A percentile compares a stretch with the other conserved stretches of the same genome.
Conservation (phyloP, 1,140 invertebrate genomes). For the Idris sp. region DNA sequence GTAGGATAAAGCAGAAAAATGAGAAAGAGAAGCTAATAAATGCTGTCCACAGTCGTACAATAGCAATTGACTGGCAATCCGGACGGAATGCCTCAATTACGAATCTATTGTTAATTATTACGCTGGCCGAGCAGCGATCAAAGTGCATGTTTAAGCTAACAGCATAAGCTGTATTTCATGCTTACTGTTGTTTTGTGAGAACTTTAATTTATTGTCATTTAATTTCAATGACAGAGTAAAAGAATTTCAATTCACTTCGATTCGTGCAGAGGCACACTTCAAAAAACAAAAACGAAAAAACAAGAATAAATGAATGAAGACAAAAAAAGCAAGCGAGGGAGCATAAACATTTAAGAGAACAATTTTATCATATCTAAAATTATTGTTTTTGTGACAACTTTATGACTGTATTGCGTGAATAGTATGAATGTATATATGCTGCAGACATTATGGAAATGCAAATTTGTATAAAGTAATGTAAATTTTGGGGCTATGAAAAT, state of each 20-base stretch:
- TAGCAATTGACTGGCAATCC: constrained; percentile 64
- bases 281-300: too few relatives aligned
- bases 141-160: constrained; percentile 55
- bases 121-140: constrained; percentile 62
- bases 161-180: constrained; percentile 59
- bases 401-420: too few relatives aligned
- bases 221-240: constrained; percentile 37
- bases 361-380: too few relatives aligned
- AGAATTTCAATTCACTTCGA: constrained; percentile 27
- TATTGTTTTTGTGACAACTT: too few relatives aligned
- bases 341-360: too few relatives aligned
- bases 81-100: constrained; percentile 70
- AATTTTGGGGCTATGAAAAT: too few relatives aligned
- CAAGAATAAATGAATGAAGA: too few relatives aligned
- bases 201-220: constrained; percentile 44
- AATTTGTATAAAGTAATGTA: too few relatives aligned
- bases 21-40: constrained; percentile 63
- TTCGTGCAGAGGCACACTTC: constrained; percentile 8
- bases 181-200: constrained; percentile 46
- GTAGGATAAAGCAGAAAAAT: constrained; percentile 37
- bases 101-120: constrained; percentile 71
- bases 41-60: constrained; percentile 64
- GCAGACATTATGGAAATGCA: too few relatives aligned
- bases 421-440: too few relatives aligned
- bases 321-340: too few relatives aligned